Base-by-base conservation (phyloP, 2,888 invertebrate genomes). In the Cancer borealis region DNA sequence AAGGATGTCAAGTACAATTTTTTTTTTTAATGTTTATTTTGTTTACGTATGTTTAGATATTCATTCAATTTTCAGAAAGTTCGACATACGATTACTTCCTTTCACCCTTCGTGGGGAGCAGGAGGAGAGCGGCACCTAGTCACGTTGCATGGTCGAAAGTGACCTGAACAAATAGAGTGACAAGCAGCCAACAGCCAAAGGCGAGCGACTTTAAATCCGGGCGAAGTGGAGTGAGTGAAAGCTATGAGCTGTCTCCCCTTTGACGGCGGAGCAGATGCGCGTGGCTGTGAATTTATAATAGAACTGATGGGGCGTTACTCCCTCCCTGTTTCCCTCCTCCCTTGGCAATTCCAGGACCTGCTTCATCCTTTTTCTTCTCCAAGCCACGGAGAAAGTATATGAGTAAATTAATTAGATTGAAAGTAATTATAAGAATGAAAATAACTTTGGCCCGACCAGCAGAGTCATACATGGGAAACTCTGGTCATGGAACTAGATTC, bases 241-340 rank as follows among this genome's bases (percentile, higher is more conserved):
- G 88, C 88, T 88, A 47, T 88, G 88, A 88, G 46, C 17, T 47
- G 88, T 88, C 88, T 49, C 26, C 88, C 47, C 88, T 88, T 45
- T 88, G 88, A 88, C 45, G 91, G 39, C 60, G 12, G 3, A 21
- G 14, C 26, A 49, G 12, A 66, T 39, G n/a, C 91, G 73, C 60
- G 87, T 87, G 87, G 54, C n/a, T 84, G 39, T 54, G 92, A 92
- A 54, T 92, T 39, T 87, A 92, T 84, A 92, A 92, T 92, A 39
- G 92, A 84, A 39, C 54, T 30, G 45, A 46, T 39, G 92, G 88
- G 92, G 39, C 88, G 54, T 39, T 46, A 10, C 73, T 17, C 60
- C 91, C n/a, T 66, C 39, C 73, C 91, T 14, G 46, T 21, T 21
- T 14, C 73, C 73, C 66, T 46, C 46, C 3, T 30, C 30, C 12